Conservation (phyloP, 2,113 vertebrate species). For the Cisticola juncidis region DNA sequence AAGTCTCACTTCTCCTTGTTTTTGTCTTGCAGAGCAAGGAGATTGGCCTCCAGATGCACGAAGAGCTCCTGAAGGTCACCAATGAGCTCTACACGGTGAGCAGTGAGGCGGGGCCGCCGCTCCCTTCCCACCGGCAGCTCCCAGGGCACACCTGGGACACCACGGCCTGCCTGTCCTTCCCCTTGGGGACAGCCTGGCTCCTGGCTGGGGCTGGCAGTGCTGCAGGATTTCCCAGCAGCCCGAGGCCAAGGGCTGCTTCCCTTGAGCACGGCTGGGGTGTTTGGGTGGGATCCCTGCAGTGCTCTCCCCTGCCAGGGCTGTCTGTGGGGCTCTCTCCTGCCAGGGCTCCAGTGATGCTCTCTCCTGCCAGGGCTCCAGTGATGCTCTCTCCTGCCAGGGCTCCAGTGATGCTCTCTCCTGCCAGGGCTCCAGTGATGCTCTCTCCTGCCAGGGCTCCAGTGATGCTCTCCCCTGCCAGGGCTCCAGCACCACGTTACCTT, state of each 20-base stretch:
- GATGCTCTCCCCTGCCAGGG: accelerated
- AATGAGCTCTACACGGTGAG: conserved; percentile 97
- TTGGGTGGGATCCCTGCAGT: accelerated
- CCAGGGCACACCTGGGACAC: not conserved
- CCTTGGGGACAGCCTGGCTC: accelerated
- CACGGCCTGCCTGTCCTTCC: not conserved
- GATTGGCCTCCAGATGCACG: conserved; percentile 94
- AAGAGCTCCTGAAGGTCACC: conserved; percentile 93
- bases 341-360: too few species aligned
- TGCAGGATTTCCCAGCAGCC: not conserved
- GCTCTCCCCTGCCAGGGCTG: not conserved
- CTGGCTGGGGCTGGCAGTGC: not conserved
- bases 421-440: too few species aligned
- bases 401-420: too few species aligned
- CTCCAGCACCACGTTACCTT: accelerated
- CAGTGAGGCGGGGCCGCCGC: not conserved
- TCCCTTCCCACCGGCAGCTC: not conserved
- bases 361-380: too few species aligned
- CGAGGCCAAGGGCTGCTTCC: accelerated
- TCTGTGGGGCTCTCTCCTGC: accelerated
- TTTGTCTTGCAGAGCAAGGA: conserved; percentile 90
- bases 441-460: not conserved
- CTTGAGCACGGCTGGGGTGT: accelerated
- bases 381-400: too few species aligned
- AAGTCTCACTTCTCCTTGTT: not conserved